A percentile compares a stretch with the other conserved stretches of the same genome.
Evolutionary conservation across 1,140 invertebrate species (phyloP).

Genomic region (Anastrepha obliqua): DNA sequence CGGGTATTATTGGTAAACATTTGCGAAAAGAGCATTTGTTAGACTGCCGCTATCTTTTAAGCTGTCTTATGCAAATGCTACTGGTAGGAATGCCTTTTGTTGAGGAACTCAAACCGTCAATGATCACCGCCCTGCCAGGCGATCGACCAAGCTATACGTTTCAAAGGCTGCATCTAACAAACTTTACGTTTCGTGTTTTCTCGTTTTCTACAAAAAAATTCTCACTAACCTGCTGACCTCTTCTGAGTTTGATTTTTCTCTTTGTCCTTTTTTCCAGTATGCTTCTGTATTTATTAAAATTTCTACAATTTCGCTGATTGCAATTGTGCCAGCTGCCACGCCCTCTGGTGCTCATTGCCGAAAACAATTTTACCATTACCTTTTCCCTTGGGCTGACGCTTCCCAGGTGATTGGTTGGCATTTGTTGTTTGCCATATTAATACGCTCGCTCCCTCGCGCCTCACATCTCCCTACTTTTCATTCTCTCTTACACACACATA

Average conservation of each 20-base stretch:
- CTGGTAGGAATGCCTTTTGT: background rate
- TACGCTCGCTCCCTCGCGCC: background rate
- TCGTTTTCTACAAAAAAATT: too few relatives aligned
- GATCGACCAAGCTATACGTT: too few relatives aligned
- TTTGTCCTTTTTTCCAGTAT: background rate
- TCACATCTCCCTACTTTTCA: background rate
- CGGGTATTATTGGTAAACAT: background rate
- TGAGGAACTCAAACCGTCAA: too few relatives aligned
- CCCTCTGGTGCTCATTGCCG: background rate
- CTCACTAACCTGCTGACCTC: too few relatives aligned
- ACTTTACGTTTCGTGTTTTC: too few relatives aligned
- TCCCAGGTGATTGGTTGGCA: constrained; percentile 30
- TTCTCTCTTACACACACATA: background rate
- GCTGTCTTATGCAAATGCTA: background rate
- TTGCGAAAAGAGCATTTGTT: background rate
- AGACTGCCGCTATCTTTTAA: background rate
- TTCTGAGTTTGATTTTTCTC: too few relatives aligned
- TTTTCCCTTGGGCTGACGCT: background rate
- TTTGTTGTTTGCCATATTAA: background rate
- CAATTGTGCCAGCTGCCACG: constrained; percentile 31
- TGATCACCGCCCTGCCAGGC: too few relatives aligned
- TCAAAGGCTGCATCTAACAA: too few relatives aligned
- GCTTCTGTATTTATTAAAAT: background rate
- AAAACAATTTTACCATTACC: background rate
- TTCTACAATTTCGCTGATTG: constrained; percentile 33